Evolutionary conservation across 2,113 vertebrate species (phyloP).

Genomic region (Carlito syrichta): DNA sequence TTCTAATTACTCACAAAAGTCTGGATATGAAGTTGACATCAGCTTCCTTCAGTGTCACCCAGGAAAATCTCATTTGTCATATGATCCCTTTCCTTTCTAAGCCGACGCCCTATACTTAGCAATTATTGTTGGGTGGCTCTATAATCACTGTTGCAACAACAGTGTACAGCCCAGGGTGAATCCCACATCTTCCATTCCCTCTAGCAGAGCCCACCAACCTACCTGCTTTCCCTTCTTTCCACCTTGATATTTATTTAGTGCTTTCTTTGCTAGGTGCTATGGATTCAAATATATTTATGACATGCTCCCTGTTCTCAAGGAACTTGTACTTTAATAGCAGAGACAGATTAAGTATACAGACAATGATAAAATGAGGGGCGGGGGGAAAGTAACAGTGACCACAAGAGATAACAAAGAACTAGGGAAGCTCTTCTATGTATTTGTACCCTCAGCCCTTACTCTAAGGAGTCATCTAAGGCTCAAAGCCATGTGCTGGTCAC

Average conservation of each 20-base stretch:
- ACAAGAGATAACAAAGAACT: neutral
- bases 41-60: neutral
- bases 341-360: neutral
- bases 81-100: slow-evolving; percentile 29
- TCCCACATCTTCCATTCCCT: neutral
- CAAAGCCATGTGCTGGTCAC: neutral
- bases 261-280: neutral
- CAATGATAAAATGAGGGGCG: neutral
- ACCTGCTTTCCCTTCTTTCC: neutral
- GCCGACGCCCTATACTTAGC: slow-evolving; percentile 46
- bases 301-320: neutral
- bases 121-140: neutral
- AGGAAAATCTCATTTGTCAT: slow-evolving; percentile 27
- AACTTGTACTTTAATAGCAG: neutral
- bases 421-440: neutral
- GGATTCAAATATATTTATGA: neutral
- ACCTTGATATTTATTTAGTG: neutral
- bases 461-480: neutral
- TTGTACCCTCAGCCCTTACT: neutral
- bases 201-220: neutral
- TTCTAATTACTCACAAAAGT: slow-evolving; percentile 23
- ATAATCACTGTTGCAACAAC: fast-evolving
- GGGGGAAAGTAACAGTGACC: neutral
- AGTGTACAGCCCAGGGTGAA: neutral
- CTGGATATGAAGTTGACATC: neutral